Evolutionary conservation across 2,888 invertebrate species (phyloP), one percentile per base, ranked within the genome.

Genomic region (Sphecodes monilicornis): DNA sequence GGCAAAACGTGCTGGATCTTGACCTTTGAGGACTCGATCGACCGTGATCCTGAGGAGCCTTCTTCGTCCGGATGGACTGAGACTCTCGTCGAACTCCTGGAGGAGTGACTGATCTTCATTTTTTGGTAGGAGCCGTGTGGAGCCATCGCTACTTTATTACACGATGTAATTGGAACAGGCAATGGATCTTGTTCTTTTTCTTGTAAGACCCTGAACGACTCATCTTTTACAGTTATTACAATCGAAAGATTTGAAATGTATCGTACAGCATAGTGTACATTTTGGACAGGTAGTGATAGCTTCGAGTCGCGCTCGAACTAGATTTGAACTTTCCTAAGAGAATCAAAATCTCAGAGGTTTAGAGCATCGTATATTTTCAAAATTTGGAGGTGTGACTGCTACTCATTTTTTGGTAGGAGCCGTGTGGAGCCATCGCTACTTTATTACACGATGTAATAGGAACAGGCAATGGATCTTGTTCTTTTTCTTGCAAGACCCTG

Each of bases 1-100:
- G 39, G 69, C 46, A 66, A 72, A n/a, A 89, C 86, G 88, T 89
- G 86, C 78, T 50, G 79, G 82, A 85, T 89, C 84, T 71, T 71
- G 70, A 71, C 70, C 70, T 71, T 46, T 71, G 46, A 11, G 46
- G 29, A 46, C 26, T 46, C 50, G 70, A 60, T 26, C 26, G 11
- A 11, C 43, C 46, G 50, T 60, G 80, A 81, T 81, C 68, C 36
- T 46, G 57, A 60, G 16, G 66, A 57, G 71, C 72, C 22, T 13
- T 5, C 26, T 2, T n/a, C 26, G 50, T 22, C n/a, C n/a, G 22
- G 54, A n/a, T 54, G 54, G 57, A n/a, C 3, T 11, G 50, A 22
- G 22, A 22, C 60, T 64, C 29, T 64, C 32, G 3, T 32, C 32
- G 18, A 29, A 29, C 26, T 26, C 26, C 26, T 50, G 8, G 1